These are phyloP conservation scores for Pissodes strobi DNA, from an alignment of 1,140 invertebrate species.

Conservation along the genomic window DNA sequence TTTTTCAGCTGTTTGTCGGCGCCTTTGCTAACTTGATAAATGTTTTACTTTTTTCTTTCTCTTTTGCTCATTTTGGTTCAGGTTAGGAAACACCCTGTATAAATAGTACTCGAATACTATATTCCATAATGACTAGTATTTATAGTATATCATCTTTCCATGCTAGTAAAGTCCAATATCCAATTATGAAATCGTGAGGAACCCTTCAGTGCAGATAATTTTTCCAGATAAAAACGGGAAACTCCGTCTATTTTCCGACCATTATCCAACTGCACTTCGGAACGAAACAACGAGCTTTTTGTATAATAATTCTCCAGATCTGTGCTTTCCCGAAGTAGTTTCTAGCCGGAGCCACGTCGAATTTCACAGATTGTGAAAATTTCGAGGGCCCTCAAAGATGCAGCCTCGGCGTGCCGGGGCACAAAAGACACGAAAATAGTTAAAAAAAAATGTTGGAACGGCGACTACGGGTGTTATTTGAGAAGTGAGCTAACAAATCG, in stretches of 20 bases:
- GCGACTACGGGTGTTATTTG: background rate
- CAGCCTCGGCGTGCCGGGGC: slow-evolving; percentile 2
- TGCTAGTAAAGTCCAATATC: too few relatives aligned
- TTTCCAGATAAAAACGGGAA: background rate
- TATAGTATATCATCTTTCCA: too few relatives aligned
- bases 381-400: slow-evolving; percentile 7
- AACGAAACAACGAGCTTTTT: slow-evolving; percentile 3
- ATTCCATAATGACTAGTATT: too few relatives aligned
- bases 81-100: too few relatives aligned
- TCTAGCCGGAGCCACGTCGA: slow-evolving; percentile 6
- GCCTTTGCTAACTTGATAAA: too few relatives aligned
- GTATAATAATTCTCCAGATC: slow-evolving; percentile 5
- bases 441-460: background rate
- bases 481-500: too few relatives aligned
- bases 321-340: background rate
- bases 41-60: too few relatives aligned
- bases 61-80: too few relatives aligned
- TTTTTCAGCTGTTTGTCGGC: too few relatives aligned
- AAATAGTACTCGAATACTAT: too few relatives aligned
- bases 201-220: too few relatives aligned
- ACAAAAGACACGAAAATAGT: background rate
- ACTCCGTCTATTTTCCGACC: background rate
- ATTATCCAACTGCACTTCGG: background rate
- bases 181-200: too few relatives aligned
- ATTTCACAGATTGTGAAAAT: slow-evolving; percentile 8